A percentile compares a stretch with the other conserved stretches of the same genome.
These are phyloP conservation scores for Coilia nasus DNA, from an alignment of 2,797 vertebrate genomes.

Conservation along the genomic window DNA sequence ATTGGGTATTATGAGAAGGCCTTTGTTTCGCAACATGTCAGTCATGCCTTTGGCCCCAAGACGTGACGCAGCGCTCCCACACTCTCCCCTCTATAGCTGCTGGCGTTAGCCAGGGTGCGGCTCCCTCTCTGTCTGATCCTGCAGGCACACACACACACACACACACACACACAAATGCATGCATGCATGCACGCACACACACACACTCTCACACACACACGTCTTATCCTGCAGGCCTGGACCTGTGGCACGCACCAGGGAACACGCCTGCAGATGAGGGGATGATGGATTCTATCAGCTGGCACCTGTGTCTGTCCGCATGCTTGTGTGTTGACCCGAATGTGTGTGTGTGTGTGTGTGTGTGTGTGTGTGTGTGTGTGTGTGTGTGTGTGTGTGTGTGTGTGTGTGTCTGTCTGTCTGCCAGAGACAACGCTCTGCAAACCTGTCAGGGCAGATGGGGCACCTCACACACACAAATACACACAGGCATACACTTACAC, in stretches of 20 bases:
- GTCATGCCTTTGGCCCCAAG: neutral
- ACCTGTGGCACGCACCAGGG: too few relatives aligned
- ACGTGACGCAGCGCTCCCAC: neutral
- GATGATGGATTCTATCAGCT: neutral
- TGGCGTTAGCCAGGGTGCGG: neutral
- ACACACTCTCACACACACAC: conserved; percentile 40
- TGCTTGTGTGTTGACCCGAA: neutral
- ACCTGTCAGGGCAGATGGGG: neutral
- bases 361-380: neutral
- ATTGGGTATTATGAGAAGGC: neutral
- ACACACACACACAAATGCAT: neutral
- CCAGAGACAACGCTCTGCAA: neutral
- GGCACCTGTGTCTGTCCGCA: neutral
- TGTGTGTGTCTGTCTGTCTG: conserved; percentile 24
- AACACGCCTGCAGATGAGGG: neutral
- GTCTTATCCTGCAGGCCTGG: too few relatives aligned
- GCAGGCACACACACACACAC: neutral
- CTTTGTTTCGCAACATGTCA: neutral
- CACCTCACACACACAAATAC: conserved; percentile 15
- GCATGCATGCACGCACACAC: conserved; percentile 33
- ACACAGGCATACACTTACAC: neutral
- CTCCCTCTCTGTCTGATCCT: neutral
- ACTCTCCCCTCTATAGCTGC: neutral
- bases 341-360: neutral
- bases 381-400: neutral